Evolutionary conservation across 2,797 vertebrate genomes (phyloP).

Genomic region (Iguana delicatissima): DNA sequence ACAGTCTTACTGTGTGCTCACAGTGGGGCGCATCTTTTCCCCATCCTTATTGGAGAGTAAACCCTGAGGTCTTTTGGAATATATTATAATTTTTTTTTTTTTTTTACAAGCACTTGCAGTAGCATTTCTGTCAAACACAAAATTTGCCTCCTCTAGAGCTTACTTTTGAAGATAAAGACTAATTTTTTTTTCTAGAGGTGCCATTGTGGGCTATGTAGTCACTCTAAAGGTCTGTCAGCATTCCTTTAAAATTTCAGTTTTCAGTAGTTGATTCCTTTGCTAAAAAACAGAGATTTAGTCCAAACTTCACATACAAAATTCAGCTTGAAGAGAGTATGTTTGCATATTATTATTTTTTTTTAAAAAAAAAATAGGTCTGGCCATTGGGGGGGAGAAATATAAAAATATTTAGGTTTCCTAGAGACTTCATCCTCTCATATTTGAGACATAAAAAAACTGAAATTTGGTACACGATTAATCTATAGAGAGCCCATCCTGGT

Average conservation of each 20-base stretch:
- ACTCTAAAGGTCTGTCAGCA: constrained; percentile 27
- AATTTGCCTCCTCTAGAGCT: constrained; percentile 67
- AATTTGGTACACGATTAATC: constrained; percentile 59
- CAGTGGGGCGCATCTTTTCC: constrained; percentile 79
- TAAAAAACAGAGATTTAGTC: constrained; percentile 52
- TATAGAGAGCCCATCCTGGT: constrained; percentile 56
- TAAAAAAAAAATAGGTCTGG: constrained; percentile 73
- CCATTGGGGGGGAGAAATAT: constrained; percentile 69
- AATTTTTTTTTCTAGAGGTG: constrained; percentile 16
- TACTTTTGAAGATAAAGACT: constrained; percentile 72
- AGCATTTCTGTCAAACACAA: constrained; percentile 76
- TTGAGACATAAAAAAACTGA: constrained; percentile 59
- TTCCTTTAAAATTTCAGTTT: constrained; percentile 50
- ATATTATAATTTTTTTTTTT: constrained; percentile 92
- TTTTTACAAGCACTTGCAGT: constrained; percentile 81
- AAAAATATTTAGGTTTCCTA: constrained; percentile 73
- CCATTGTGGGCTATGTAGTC: constrained; percentile 58
- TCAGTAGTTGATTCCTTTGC: constrained; percentile 49
- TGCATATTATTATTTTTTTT: constrained; percentile 65
- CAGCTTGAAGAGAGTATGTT: constrained; percentile 62
- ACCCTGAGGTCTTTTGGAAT: constrained; percentile 95
- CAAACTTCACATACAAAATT: constrained; percentile 58
- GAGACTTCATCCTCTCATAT: constrained; percentile 68
- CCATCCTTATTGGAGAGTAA: constrained; percentile 88
- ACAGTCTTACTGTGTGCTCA: constrained; percentile 87